phyloP scores from a whole-genome alignment of 2,113 vertebrate genomes.

The Gymnarchus niloticus region DNA sequence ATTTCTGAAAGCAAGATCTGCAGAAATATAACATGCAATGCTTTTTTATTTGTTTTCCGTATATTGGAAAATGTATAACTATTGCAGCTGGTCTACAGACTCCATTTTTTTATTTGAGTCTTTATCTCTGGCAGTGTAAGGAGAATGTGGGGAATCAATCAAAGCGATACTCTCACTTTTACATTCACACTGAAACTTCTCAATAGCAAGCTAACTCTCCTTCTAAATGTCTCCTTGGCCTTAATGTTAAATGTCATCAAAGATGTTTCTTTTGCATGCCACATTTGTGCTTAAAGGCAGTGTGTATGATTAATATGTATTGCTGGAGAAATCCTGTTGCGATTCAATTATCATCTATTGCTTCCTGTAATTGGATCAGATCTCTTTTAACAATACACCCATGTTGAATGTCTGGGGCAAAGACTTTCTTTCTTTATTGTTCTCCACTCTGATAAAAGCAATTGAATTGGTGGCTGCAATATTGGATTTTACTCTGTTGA shows the following conservation, averaged over 20 bases:
- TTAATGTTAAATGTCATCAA: constrained; percentile 14
- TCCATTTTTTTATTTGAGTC: not conserved
- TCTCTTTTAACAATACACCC: constrained; percentile 89
- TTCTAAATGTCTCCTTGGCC: not conserved
- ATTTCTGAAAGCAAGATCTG: not conserved
- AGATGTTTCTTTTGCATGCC: constrained; percentile 50
- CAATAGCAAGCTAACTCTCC: not conserved
- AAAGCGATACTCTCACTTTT: not conserved
- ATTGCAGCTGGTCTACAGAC: not conserved
- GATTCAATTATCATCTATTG: constrained; percentile 96
- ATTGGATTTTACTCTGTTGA: constrained; percentile 96
- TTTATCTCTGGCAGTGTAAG: not conserved
- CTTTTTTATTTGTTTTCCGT: not conserved
- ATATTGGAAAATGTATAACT: constrained; percentile 9
- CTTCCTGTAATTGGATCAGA: constrained; percentile 90
- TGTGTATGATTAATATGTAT: constrained; percentile 69
- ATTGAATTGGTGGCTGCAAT: constrained; percentile 86
- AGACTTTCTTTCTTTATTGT: constrained; percentile 87
- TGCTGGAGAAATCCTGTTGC: constrained; percentile 74
- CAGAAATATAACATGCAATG: not conserved
- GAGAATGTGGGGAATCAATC: not conserved
- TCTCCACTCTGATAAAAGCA: constrained; percentile 91
- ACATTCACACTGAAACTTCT: not conserved
- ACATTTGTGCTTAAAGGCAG: constrained; percentile 52
- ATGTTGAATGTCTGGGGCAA: constrained; percentile 81